Base-by-base conservation (phyloP, 2,888 invertebrate species). In the Latheticus oryzae region DNA sequence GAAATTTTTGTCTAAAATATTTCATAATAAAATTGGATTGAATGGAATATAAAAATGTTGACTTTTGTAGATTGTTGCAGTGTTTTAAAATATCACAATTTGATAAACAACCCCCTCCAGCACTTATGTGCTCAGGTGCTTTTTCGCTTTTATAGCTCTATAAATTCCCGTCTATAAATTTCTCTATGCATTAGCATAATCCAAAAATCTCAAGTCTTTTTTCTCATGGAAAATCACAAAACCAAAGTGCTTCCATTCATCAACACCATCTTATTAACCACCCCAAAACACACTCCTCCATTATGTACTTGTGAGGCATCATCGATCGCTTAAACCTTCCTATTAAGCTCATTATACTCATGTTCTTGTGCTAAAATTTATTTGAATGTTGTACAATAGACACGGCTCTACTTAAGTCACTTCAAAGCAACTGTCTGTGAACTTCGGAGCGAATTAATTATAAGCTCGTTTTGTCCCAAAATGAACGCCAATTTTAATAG, bases 381-480 rank as follows among this genome's bases (percentile, higher is more conserved):
- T 37, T 9, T 37, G 16, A 40, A 32, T 51, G 40, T 8, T 28
- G 11, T n/a, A 48, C 48, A 48, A 48, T 32, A 24, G 24, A 9
- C 9, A 23, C 17, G 35, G 24, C 9, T 21, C 35, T 28, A 30
- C 17, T 32, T 47, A 23, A 32, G 12, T 52, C 42, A 42, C 52
- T 42, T 52, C 40, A 52, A 40, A 52, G 40, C 42, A 45, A 40
- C 17, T 21, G 9, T 32, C 32, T 19, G 28, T 21, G n/a, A 17
- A 30, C n/a, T n/a, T 23, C 15, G 24, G 40, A 51, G 40, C 51
- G 52, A 42, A 52, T 52, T 52, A 52, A 52, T 52, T 52, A 42
- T 42, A 42, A 42, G 23, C 52, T 40, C 42, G 32, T 42, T 42
- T 23, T 24, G 35, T 48, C 16, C 24, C 5, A 28, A 21, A 38